A percentile compares a stretch with the other conserved stretches of the same genome.
These are phyloP conservation scores for Hypolimnas misippus DNA, from an alignment of 2,888 invertebrate genomes.

Conservation along the genomic window DNA sequence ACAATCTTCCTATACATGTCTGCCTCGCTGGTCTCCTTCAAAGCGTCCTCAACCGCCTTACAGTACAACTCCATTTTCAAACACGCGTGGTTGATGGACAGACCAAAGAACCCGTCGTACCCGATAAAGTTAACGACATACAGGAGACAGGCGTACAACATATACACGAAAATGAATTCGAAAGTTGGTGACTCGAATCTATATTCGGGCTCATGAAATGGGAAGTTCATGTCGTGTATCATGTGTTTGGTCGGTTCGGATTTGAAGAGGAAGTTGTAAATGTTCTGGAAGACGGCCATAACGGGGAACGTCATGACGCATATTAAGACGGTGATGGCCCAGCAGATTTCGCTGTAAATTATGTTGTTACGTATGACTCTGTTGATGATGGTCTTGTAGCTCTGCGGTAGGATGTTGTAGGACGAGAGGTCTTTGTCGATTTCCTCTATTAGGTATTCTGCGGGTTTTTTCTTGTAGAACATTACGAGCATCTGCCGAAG, in stretches of 20 bases:
- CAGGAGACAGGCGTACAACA: slow-evolving; percentile 47
- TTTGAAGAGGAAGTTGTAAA: slow-evolving; percentile 50
- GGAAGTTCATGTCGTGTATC: slow-evolving; percentile 61
- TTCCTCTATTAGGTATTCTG: slow-evolving; percentile 52
- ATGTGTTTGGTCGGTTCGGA: slow-evolving; percentile 53
- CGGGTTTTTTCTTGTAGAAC: slow-evolving; percentile 38
- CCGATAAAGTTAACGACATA: slow-evolving; percentile 57
- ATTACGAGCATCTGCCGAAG: slow-evolving; percentile 57
- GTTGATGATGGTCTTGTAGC: slow-evolving; percentile 44
- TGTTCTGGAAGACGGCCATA: slow-evolving; percentile 50
- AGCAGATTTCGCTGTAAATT: slow-evolving; percentile 54
- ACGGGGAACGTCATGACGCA: slow-evolving; percentile 55
- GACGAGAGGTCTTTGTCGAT: slow-evolving; percentile 53
- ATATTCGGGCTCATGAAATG: slow-evolving; percentile 48
- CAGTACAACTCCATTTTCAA: slow-evolving; percentile 63
- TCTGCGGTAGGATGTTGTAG: slow-evolving; percentile 46
- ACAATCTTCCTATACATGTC: slow-evolving; percentile 45
- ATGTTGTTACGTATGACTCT: slow-evolving; percentile 45
- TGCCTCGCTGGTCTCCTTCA: slow-evolving; percentile 35
- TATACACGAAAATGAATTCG: slow-evolving; percentile 56
- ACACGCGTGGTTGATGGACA: slow-evolving; percentile 63
- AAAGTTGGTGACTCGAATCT: slow-evolving; percentile 58
- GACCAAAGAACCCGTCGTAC: slow-evolving; percentile 63
- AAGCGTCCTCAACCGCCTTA: slow-evolving; percentile 54
- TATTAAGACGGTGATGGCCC: slow-evolving; percentile 47